A percentile compares a stretch with the other conserved stretches of the same genome.
Conservation (phyloP, 1,140 invertebrate genomes). For the Drosophila subobscura region DNA sequence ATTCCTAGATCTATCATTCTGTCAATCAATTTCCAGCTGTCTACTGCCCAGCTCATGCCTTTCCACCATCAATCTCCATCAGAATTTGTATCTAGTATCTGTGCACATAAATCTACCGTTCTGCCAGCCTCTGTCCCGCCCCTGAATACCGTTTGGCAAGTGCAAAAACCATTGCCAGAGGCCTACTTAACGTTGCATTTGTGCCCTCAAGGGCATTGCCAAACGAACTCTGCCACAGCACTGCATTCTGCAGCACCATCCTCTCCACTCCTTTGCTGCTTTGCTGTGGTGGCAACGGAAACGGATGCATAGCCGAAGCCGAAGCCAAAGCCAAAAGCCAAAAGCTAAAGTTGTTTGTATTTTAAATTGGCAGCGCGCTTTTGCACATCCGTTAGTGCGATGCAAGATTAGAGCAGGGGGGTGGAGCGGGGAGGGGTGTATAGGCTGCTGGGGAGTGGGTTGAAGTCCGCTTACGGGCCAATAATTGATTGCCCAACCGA, state of each 20-base stretch:
- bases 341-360: conserved; percentile 72
- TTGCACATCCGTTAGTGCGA: conserved; percentile 70
- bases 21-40: background rate
- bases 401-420: conserved; percentile 29
- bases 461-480: conserved; percentile 24
- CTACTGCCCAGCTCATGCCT: background rate
- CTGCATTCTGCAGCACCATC: background rate
- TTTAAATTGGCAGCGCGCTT: conserved; percentile 79
- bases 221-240: conserved; percentile 29
- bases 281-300: conserved; percentile 45
- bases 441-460: background rate
- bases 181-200: conserved; percentile 57
- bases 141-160: conserved; percentile 35
- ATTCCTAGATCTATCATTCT: too few species aligned
- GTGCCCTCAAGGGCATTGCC: conserved; percentile 59
- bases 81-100: background rate
- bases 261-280: background rate
- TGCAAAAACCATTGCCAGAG: conserved; percentile 45
- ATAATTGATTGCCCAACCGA: conserved; percentile 80
- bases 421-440: conserved; percentile 5
- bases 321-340: conserved; percentile 40
- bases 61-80: conserved; percentile 2
- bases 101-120: background rate
- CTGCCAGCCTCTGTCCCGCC: conserved; percentile 11
- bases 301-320: conserved; percentile 58